A percentile compares a stretch with the other conserved stretches of the same genome.
These are phyloP conservation scores for Aphyosemion australe DNA, from an alignment of 2,113 vertebrate genomes.

Conservation along the genomic window DNA sequence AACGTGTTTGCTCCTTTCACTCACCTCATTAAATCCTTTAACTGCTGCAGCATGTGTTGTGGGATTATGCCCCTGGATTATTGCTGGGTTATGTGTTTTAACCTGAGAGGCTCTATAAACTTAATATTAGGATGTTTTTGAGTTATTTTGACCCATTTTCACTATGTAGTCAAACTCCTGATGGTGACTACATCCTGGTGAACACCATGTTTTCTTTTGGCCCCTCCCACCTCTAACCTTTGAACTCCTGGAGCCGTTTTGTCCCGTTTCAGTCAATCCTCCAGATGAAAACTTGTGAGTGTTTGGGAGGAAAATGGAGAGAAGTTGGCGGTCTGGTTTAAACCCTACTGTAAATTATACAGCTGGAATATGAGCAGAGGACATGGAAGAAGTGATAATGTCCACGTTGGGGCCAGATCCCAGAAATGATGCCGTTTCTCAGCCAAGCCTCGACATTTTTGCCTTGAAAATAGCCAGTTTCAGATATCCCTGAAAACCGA, in stretches of 20 bases:
- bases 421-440: conserved; percentile 50
- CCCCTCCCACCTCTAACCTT: conserved; percentile 5
- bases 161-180: too few relatives aligned
- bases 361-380: conserved; percentile 38
- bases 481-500: conserved; percentile 49
- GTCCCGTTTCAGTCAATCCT: conserved; percentile 26
- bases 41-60: too few relatives aligned
- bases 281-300: conserved; percentile 20
- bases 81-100: too few relatives aligned
- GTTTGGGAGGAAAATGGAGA: conserved; percentile 11
- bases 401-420: conserved; percentile 36
- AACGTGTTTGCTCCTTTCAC: too few relatives aligned
- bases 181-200: background rate
- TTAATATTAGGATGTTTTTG: too few relatives aligned
- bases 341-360: conserved; percentile 50
- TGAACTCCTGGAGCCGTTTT: conserved; percentile 8
- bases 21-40: too few relatives aligned
- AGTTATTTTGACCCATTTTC: too few relatives aligned
- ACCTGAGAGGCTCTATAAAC: too few relatives aligned
- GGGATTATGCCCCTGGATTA: too few relatives aligned
- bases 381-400: conserved; percentile 49
- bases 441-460: conserved; percentile 48
- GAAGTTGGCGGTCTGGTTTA: conserved; percentile 30
- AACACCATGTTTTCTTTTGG: background rate
- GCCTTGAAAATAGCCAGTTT: conserved; percentile 62